These are phyloP conservation scores for Patella pellucida DNA, from an alignment of 2,888 invertebrate genomes.

Conservation along the genomic window DNA sequence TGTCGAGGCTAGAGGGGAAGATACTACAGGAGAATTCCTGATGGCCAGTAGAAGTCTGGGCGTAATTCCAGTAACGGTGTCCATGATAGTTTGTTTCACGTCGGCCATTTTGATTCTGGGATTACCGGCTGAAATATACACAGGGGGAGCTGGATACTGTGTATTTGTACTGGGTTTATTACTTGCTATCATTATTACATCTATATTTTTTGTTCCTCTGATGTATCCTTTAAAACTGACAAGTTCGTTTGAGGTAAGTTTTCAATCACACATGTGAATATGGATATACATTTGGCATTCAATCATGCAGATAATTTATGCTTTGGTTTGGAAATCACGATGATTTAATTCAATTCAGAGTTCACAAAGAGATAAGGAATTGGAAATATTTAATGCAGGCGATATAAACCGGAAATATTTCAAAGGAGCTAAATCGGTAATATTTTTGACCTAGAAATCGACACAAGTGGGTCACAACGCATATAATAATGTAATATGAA, in stretches of 20 bases:
- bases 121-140: slow-evolving; percentile 63
- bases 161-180: slow-evolving; percentile 46
- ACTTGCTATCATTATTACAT: slow-evolving; percentile 43
- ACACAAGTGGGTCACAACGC: no score
- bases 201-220: slow-evolving; percentile 49
- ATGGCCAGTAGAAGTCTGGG: slow-evolving; percentile 63
- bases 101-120: slow-evolving; percentile 66
- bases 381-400: no score
- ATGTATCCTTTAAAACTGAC: slow-evolving; percentile 52
- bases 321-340: no score
- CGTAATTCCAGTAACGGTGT: slow-evolving; percentile 59
- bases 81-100: slow-evolving; percentile 65
- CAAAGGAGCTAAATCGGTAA: no score
- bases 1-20: slow-evolving; percentile 42
- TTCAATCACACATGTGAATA: not conserved
- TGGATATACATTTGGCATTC: not conserved
- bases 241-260: slow-evolving; percentile 53
- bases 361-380: no score
- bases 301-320: slow-evolving; percentile 14
- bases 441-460: no score
- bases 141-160: slow-evolving; percentile 56
- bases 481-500: no score
- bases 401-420: no score
- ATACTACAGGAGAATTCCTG: slow-evolving; percentile 54
- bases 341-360: no score